phyloP scores from a whole-genome alignment of 2,888 invertebrate genomes.

The Cephus runcator region DNA sequence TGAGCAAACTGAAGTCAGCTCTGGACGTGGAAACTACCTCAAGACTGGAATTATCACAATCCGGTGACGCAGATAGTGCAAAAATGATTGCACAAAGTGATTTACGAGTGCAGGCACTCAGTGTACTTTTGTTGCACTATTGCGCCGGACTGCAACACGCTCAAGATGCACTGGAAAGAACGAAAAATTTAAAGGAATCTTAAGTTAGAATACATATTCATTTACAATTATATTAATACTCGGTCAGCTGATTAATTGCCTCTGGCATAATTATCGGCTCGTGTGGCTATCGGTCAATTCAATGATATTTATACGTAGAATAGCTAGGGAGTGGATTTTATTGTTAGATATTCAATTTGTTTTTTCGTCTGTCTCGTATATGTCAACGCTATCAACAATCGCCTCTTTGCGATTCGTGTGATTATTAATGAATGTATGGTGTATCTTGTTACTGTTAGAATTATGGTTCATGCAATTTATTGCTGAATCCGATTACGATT shows the following conservation, averaged over 20 bases:
- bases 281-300: background rate
- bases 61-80: constrained; percentile 48
- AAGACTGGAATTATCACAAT: constrained; percentile 57
- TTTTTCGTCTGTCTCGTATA: background rate
- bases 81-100: constrained; percentile 74
- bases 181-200: background rate
- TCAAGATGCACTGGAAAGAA: constrained; percentile 66
- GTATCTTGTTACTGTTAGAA: background rate
- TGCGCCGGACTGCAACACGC: constrained; percentile 92
- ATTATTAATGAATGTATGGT: background rate
- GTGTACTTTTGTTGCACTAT: constrained; percentile 93
- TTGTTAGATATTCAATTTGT: background rate
- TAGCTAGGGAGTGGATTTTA: background rate
- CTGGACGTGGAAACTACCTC: constrained; percentile 78
- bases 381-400: background rate
- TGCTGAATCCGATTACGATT: background rate
- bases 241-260: background rate
- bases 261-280: background rate
- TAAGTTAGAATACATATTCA: background rate
- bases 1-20: constrained; percentile 79
- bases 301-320: background rate
- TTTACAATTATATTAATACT: background rate
- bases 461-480: background rate
- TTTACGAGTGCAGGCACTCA: constrained; percentile 88
- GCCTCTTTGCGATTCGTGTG: background rate